Conservation (phyloP, 1,140 invertebrate species). For the Parapsyche elsis region DNA sequence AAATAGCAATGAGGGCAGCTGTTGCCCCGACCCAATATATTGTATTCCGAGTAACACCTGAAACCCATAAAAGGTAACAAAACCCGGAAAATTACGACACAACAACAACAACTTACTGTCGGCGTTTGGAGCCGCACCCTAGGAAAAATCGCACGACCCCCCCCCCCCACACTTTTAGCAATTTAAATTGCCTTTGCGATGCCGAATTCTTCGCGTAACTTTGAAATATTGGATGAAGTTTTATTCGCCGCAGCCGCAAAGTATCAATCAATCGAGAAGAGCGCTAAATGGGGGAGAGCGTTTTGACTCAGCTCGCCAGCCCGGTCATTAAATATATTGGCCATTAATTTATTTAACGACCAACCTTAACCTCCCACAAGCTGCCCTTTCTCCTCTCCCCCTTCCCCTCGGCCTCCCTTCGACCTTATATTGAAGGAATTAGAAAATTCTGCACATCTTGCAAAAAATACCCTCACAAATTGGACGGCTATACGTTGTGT, state of each 20-base stretch:
- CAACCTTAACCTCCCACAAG: background rate
- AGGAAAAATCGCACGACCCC: background rate
- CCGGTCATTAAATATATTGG: conserved; percentile 23
- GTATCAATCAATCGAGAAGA: background rate
- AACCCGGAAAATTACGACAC: background rate
- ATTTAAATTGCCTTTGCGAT: background rate
- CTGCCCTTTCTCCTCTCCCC: background rate
- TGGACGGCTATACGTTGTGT: background rate
- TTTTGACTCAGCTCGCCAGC: background rate
- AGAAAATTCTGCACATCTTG: conserved; percentile 26
- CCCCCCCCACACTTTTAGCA: background rate
- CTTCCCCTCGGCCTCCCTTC: background rate
- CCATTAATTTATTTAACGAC: conserved; percentile 19
- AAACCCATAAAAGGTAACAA: conserved; percentile 18
- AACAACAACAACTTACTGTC: too few species aligned
- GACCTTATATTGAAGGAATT: background rate
- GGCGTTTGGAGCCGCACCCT: too few species aligned
- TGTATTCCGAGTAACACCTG: conserved; percentile 18
- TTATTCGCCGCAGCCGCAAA: background rate
- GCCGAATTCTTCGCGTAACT: background rate
- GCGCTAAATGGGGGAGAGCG: background rate
- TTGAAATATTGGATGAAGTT: background rate
- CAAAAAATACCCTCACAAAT: background rate
- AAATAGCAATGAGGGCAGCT: background rate
- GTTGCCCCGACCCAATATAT: background rate